These are phyloP conservation scores for Stegodyphus dumicola DNA, from an alignment of 1,140 invertebrate genomes.

Conservation along the genomic window DNA sequence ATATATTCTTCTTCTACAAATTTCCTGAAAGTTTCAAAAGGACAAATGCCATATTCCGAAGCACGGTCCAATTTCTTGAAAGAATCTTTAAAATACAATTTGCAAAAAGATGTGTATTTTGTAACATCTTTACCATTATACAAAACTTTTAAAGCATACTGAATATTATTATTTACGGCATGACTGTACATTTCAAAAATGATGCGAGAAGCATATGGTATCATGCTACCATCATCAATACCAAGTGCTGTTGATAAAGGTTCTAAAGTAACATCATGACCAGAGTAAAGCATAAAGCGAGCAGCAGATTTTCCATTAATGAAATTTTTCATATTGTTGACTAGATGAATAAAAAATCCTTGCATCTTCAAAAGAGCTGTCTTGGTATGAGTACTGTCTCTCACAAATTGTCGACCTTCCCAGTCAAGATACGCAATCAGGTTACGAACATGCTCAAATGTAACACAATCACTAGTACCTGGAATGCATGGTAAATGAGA, in stretches of 20 bases:
- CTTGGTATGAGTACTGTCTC: slow-evolving; percentile 61
- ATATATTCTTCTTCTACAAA: slow-evolving; percentile 65
- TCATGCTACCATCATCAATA: slow-evolving; percentile 73
- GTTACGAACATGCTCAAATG: slow-evolving; percentile 64
- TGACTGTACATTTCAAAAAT: slow-evolving; percentile 78
- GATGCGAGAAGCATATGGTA: slow-evolving; percentile 84
- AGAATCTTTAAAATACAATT: slow-evolving; percentile 38
- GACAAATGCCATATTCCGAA: slow-evolving; percentile 64
- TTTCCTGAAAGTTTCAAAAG: slow-evolving; percentile 66
- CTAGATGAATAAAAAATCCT: slow-evolving; percentile 68
- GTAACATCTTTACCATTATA: slow-evolving; percentile 91
- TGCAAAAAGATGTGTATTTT: slow-evolving; percentile 82
- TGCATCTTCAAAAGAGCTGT: slow-evolving; percentile 66
- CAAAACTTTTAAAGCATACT: slow-evolving; percentile 84
- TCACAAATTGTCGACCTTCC: slow-evolving; percentile 64
- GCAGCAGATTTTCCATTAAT: slow-evolving; percentile 82
- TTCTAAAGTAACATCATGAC: slow-evolving; percentile 89
- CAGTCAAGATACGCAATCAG: slow-evolving; percentile 66
- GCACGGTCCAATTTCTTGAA: neutral
- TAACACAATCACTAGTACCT: slow-evolving; percentile 63
- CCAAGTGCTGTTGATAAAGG: slow-evolving; percentile 84
- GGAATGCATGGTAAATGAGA: slow-evolving; percentile 78
- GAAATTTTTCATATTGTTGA: slow-evolving; percentile 77
- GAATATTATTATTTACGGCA: slow-evolving; percentile 67
- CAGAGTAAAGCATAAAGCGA: slow-evolving; percentile 87